phyloP scores from a whole-genome alignment of 1,140 invertebrate genomes.

The Cotesia vestalis region DNA sequence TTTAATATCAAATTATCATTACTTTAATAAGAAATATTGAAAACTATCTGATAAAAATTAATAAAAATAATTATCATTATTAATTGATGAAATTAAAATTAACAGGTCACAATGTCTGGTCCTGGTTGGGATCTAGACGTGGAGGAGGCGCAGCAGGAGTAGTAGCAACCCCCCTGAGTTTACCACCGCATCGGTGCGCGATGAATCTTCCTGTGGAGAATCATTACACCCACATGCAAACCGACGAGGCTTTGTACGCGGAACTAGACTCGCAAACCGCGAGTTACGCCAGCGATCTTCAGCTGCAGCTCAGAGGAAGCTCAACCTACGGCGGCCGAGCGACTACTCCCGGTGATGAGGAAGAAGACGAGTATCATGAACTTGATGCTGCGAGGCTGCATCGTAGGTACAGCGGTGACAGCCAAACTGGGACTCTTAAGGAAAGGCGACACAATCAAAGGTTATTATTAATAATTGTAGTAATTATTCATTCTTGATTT shows the following conservation, averaged over 20 bases:
- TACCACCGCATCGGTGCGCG: conserved; percentile 60
- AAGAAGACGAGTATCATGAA: conserved; percentile 64
- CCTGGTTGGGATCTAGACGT: conserved; percentile 71
- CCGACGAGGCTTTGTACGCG: conserved; percentile 74
- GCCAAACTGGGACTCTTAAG: conserved; percentile 53
- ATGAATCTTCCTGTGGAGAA: conserved; percentile 71
- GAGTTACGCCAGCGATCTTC: conserved; percentile 64
- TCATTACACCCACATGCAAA: conserved; percentile 77
- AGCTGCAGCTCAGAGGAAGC: conserved; percentile 60
- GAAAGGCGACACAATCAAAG: conserved; percentile 62
- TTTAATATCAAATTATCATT: too few relatives aligned
- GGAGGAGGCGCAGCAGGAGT: conserved; percentile 61
- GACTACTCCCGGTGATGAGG: conserved; percentile 58
- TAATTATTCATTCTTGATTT: conserved; percentile 6
- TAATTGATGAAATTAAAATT: conserved; percentile 7
- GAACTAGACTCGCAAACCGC: conserved; percentile 70
- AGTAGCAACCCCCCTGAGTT: conserved; percentile 60
- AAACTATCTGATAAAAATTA: too few relatives aligned
- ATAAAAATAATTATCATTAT: neutral
- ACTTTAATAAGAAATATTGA: too few relatives aligned
- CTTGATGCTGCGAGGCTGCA: conserved; percentile 62
- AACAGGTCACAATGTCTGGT: conserved; percentile 70
- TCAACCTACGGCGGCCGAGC: conserved; percentile 54
- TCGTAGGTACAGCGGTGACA: conserved; percentile 60
- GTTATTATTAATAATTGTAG: conserved; percentile 42